phyloP scores from a whole-genome alignment of 2,113 vertebrate species.

The Oreochromis tanganicae region DNA sequence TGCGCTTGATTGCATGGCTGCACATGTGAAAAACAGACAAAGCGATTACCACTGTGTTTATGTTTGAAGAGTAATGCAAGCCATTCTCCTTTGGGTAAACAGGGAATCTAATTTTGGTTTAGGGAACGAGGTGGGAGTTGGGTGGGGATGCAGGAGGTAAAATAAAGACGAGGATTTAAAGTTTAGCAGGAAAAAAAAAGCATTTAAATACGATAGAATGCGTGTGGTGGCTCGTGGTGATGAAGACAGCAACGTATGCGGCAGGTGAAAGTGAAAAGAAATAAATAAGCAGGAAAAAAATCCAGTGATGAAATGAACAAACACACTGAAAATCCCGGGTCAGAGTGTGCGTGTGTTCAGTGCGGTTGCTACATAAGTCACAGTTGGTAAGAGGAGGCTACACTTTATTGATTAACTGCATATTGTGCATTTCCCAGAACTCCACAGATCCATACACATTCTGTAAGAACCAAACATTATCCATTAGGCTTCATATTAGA shows the following conservation, averaged over 20 bases:
- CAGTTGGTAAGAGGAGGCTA: background rate
- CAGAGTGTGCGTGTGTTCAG: background rate
- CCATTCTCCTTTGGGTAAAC: constrained; percentile 68
- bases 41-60: constrained; percentile 69
- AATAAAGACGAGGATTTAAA: constrained; percentile 9
- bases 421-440: constrained; percentile 56
- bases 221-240: background rate
- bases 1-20: constrained; percentile 67
- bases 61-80: constrained; percentile 71
- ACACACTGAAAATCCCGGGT: background rate
- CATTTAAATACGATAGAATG: background rate
- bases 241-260: background rate
- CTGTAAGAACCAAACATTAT: background rate
- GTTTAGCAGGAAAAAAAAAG: background rate
- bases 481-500: background rate
- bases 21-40: constrained; percentile 75
- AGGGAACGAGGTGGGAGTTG: constrained; percentile 18
- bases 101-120: constrained; percentile 68
- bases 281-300: background rate
- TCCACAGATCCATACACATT: constrained; percentile 31
- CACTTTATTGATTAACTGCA: constrained; percentile 45
- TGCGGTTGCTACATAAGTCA: background rate
- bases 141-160: constrained; percentile 26
- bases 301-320: background rate
- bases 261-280: background rate